Evolutionary conservation across 2,888 invertebrate genomes (phyloP), one percentile per base, ranked within the genome.

Genomic region (Philaethria dido): DNA sequence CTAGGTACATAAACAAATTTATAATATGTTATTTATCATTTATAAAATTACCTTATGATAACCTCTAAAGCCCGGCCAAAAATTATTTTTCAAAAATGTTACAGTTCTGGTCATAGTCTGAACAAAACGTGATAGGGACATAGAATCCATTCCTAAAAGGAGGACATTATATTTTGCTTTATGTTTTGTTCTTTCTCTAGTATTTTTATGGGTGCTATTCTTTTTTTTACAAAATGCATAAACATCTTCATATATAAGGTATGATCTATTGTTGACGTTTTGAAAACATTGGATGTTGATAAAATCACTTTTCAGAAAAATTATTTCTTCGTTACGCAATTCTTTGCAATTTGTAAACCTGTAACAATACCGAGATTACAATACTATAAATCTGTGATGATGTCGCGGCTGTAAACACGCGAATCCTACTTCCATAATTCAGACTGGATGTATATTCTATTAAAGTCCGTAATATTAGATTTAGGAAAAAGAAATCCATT

Each of bases 91-190:
- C 42, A 98, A 89, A 80, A 95, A 95, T 16, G 93, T 86, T 1
- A 94, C 90, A 0, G 97, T 97, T 77, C 94, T 93, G 0, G 96
- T 95, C 95, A 98, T 95, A 9, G 96, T 95, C 61, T 97, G 93
- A 20, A 94, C 93, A 65, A 97, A 94, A 80, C 98, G 97, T 48
- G 96, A 88, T 65, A 97, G 87, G 0, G 98, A 98, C 76, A 98
- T 95, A 52, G 97, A 96, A 80, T 98, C 98, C 76, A 98, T 95
- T 45, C 98, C 98, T 18, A 98, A 82, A 80, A 98, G 90, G 36
- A 98, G 85, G 0, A 98, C 94, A 68, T 93, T 93, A 73, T 92
- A 92, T 75, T 80, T 85, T 11, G 16, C 11, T 73, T 66, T 70
- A 73, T 79, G 45, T 39, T 48, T 39, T 6, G 14, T 29, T 55